Percentiles rank a stretch among this genome's conserved stretches.
These are phyloP conservation scores for Botia almorhae DNA, from an alignment of 2,797 vertebrate genomes.

Conservation along the genomic window DNA sequence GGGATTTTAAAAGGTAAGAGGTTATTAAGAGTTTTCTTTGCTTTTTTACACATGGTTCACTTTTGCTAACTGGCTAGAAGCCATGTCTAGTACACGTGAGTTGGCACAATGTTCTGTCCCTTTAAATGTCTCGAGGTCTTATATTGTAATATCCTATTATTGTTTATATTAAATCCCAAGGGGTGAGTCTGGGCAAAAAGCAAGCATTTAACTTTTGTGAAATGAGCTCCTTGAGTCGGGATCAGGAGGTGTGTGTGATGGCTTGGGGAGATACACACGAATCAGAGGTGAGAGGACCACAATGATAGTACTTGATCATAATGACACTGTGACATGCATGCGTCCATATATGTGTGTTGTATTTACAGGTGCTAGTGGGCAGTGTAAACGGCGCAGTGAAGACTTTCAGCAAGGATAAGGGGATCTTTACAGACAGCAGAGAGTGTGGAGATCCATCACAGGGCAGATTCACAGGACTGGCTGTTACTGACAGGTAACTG, in stretches of 20 bases:
- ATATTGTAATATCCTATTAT: background rate
- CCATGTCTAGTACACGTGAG: constrained; percentile 24
- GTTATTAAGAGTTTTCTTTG: background rate
- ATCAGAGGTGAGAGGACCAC: constrained; percentile 71
- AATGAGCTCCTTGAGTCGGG: constrained; percentile 73
- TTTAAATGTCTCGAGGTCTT: background rate
- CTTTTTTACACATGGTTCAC: background rate
- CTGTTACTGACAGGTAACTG: constrained; percentile 70
- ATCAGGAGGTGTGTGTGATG: constrained; percentile 82
- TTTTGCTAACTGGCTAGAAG: constrained; percentile 2
- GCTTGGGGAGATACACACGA: constrained; percentile 82
- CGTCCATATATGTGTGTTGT: constrained; percentile 21
- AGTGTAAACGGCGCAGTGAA: constrained; percentile 80
- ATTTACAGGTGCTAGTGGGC: constrained; percentile 79
- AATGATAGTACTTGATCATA: background rate
- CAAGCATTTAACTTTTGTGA: constrained; percentile 86
- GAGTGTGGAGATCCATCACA: constrained; percentile 79
- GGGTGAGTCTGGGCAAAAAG: constrained; percentile 82
- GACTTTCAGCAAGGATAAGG: constrained; percentile 84
- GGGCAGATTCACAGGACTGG: constrained; percentile 84
- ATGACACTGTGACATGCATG: background rate
- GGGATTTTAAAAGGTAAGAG: constrained; percentile 65
- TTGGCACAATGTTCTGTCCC: background rate
- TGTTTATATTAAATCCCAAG: constrained; percentile 62
- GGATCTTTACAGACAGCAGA: constrained; percentile 77